Base-by-base conservation (phyloP, 2,888 invertebrate species). In the Carterocephalus palaemon region DNA sequence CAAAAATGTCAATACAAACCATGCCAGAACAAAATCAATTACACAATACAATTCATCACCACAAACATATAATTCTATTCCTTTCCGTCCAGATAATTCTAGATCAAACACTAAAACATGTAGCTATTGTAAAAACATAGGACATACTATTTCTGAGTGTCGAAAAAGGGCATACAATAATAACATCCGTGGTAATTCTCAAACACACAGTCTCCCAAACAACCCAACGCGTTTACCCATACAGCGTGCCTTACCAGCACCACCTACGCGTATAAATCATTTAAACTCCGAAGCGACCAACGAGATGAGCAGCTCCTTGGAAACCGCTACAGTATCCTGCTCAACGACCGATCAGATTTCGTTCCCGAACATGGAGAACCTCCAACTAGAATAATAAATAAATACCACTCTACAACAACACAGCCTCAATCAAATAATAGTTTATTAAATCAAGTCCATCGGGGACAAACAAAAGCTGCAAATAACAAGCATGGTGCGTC, bases 271-370 rank as follows among this genome's bases (percentile, higher is more conserved):
- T 23, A 15, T 48, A 2, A 36, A 36, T 38, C 6, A 48, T 53
- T 53, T 50, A 50, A 50, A 48, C 48, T 46, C 15, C 4, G 9
- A 43, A 19, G 41, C 41, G 47, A 24, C 45, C 50, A 15, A 17
- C 10, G 53, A 47, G 29, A 29, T 7, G 47, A 37, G 43, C 47
- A 24, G 8, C 40, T 46, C 45, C 8, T 45, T 26, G 48, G 53
- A 17, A 47, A 50, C 34, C 48, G 41, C 19, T 37, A 31, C 15
- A 26, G 13, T 10, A 26, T 26, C 34, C 10, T 42, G 22, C 17
- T 32, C 22, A 10, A 10, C 7, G 5, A 7, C 12, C 13, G n/a
- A n/a, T n/a, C 24, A 17, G 29, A 22, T 8, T 10, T 8, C 32
- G 15, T 4, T 19, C 19, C 6, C 19, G 19, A 6, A 19, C 4